A percentile compares a stretch with the other conserved stretches of the same genome.
Conservation (phyloP, 2,113 vertebrate genomes). For the Helogale parvula region DNA sequence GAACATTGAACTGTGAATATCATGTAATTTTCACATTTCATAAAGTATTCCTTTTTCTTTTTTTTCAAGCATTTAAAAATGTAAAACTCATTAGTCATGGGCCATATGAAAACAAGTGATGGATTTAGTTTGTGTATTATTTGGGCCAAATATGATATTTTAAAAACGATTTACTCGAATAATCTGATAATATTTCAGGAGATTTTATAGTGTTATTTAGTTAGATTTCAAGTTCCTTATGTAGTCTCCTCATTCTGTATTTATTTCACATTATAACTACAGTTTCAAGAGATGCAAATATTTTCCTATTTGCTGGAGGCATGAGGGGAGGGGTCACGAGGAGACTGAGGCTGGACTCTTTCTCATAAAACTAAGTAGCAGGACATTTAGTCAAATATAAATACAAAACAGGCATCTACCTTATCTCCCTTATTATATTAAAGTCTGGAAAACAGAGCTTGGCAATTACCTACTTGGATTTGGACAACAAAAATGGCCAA, state of each 20-base stretch:
- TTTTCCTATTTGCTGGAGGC: background rate
- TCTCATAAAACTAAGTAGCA: background rate
- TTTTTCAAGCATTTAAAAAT: constrained; percentile 25
- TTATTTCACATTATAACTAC: background rate
- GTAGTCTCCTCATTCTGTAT: background rate
- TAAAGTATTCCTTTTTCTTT: background rate
- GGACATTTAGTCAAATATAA: background rate
- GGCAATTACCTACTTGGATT: background rate
- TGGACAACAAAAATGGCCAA: background rate
- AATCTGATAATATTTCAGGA: constrained; percentile 9
- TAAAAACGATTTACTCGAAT: background rate
- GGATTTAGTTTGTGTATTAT: background rate
- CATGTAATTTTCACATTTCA: background rate
- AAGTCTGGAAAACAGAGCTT: background rate
- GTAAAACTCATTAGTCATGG: background rate
- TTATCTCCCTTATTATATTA: background rate
- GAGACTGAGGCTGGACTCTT: background rate
- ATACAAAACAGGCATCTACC: background rate
- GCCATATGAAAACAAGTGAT: background rate
- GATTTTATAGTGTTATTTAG: background rate
- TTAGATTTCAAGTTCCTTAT: background rate
- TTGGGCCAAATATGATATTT: background rate
- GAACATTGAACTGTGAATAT: background rate
- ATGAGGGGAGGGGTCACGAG: background rate
- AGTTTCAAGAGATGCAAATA: background rate